Evolutionary conservation across 2,888 invertebrate genomes (phyloP), one percentile per base, ranked within the genome.

Genomic region (Tenthredo amoena): DNA sequence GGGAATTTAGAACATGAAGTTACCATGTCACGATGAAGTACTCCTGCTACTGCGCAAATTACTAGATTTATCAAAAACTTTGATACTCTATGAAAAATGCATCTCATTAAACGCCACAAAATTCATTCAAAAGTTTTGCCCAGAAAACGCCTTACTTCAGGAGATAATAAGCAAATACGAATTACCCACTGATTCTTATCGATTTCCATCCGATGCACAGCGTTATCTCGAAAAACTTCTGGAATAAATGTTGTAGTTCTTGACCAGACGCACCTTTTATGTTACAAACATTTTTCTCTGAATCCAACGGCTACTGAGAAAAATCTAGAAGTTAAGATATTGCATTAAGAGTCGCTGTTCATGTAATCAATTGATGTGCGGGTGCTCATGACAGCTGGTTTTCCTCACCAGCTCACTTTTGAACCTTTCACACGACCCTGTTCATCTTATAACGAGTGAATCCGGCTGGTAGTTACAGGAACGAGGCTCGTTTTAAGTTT

Each of bases 371-470:
- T 77, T 55, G 34, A 55, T 34, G 77, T 77, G 77, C 77, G 77
- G 55, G 77, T 50, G 18, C 77, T 77, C 9, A 9, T 34, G 34
- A 77, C 77, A 55, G 77, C 37, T 77, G 72, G 77, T 77, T 43
- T 76, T 50, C 50, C 31, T 31, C 18, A 37, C 47, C 50, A 50
- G 43, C 43, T 43, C 10, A 40, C 74, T 47, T 76, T 55, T 77
- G 34, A 77, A 77, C 77, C 77, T 77, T 77, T 77, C 77, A 77
- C 77, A 77, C 55, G 77, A 77, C 77, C 77, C 77, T 50, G 77
- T 34, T 77, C 77, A 34, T 77, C 47, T 77, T 34, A 55, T 55
- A 50, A 77, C 34, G 55, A 31, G 50, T 9, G 55, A 55, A 34
- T 77, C 76, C 47, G 15, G 76, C 76, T 47, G 76, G 43, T 47